Evolutionary conservation across 2,888 invertebrate genomes (phyloP), one percentile per base, ranked within the genome.

Genomic region (Leptarthrus brevirostris): DNA sequence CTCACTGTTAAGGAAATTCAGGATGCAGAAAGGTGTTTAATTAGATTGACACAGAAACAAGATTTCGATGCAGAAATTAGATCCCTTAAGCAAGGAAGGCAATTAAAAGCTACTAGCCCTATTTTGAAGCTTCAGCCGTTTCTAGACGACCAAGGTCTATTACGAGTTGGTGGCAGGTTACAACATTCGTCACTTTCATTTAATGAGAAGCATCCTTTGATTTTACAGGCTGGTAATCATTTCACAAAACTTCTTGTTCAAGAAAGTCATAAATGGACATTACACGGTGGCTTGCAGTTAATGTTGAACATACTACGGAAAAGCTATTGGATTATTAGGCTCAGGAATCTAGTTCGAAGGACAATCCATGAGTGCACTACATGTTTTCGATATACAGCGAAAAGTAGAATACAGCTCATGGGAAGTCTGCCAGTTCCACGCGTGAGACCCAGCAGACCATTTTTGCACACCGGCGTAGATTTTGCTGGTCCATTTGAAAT

Each of bases 391-490:
- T 58, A 49, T 16, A 16, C 5, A 12, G 22, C 18, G n/a, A 16
- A 20, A 12, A 4, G 5, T 20, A 20, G 20, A 20, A 53, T 20
- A 20, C 79, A 78, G 47, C 12, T 78, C 4, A 81, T 82, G 80
- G 79, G 78, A 16, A 74, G 79, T 74, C 71, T 80, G 14, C 81
- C 80, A 5, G n/a, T 26, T n/a, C 26, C 44, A n/a, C 22, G 74
- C 52, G 72, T 77, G 2, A 26, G n/a, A 3, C 73, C 71, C 47
- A 20, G 61, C 10, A 64, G 69, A 14, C 78, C 78, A 52, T 79
- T 79, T 52, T 20, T 47, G 1, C 49, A 72, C 18, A 74, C 74
- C 3, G 79, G n/a, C n/a, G n/a, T n/a, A 78, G 79, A 79, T 66
- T 79, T 76, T 54, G 78, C 76, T 1, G 79, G 79, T 16, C 79